Evolutionary conservation across 2,797 vertebrate genomes (phyloP).

Genomic region (Gouania willdenowi): DNA sequence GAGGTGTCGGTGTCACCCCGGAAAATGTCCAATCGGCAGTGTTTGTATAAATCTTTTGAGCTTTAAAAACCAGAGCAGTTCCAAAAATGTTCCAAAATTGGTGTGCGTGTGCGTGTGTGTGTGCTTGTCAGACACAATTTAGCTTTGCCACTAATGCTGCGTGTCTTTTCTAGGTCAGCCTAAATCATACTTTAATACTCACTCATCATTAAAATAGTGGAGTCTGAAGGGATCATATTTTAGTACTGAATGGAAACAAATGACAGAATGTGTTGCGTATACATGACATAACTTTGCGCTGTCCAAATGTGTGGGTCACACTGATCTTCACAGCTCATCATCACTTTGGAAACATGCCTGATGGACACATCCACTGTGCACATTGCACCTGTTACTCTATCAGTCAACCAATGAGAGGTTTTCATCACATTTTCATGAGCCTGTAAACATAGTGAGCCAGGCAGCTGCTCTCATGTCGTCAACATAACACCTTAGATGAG

Average conservation of each 20-base stretch:
- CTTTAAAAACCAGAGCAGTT: too few relatives aligned
- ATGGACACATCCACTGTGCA: constrained; percentile 14
- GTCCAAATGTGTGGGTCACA: constrained; percentile 14
- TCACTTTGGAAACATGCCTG: constrained; percentile 15
- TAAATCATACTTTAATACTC: not conserved
- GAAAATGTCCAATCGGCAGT: too few relatives aligned
- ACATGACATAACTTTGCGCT: too few relatives aligned
- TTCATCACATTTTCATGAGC: constrained; percentile 33
- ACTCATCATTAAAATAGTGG: constrained; percentile 5
- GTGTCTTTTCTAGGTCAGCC: constrained; percentile 32
- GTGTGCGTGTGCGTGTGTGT: constrained; percentile 4
- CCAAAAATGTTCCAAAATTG: too few relatives aligned
- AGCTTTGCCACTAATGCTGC: constrained; percentile 9
- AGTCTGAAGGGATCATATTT: not conserved
- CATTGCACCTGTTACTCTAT: constrained; percentile 39
- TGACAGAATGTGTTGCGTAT: not conserved
- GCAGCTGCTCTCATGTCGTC: constrained; percentile 15
- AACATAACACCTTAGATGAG: constrained; percentile 10
- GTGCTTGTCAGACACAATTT: not conserved
- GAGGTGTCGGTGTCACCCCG: too few relatives aligned
- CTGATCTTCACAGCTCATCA: constrained; percentile 40
- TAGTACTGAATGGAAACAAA: not conserved
- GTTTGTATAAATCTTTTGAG: too few relatives aligned
- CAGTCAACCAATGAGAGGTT: constrained; percentile 7
- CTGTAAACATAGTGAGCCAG: constrained; percentile 36